Base-by-base conservation (phyloP, 1,140 invertebrate genomes). In the Ptiloglossa arizonensis region DNA sequence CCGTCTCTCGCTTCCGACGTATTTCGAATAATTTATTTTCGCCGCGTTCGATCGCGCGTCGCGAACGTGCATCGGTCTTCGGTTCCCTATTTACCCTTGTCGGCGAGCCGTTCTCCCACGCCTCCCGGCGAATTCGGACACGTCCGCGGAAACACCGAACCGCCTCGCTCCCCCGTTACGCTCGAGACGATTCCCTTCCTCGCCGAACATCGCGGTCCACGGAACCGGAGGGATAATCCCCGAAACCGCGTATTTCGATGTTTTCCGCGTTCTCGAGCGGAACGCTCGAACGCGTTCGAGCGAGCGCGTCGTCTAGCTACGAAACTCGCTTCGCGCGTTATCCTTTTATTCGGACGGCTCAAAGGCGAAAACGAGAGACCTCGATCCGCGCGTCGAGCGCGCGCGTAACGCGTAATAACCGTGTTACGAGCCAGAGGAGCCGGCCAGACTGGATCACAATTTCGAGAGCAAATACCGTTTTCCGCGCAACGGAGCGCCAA, bases 321-420 rank as follows among this genome's bases (percentile, higher is more conserved):
- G 50, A 66, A 66, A 52, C 38, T 74, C 24, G 15, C 24, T 67
- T 17, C 24, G 4, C 27, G 72, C 35, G 41, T 67, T 67, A 19
- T 57, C 62, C 38, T 67, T 75, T 75, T 57, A 62, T 72, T 52
- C 22, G 29, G 24, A 3, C 5, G 15, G 27, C 11, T 74, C 46
- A 74, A 74, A 74, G 48, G 50, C 35, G 62, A 67, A 57, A 52
- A 67, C 56, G 50, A 57, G 67, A 67, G 62, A 54, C 29, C 38
- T 56, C 56, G 67, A 75, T 75, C 62, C 46, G 32, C 9, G n/a
- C 22, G 15, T 19, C n/a, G 13, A 29, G 56, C 32, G 44, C 72
- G 63, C 50, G 35, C 48, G n/a, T 32, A 24, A 13, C 15, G 72
- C 50, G 56, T 66, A 66, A 75, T 67, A 75, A 75, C 35, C 13